Evolutionary conservation across 2,797 vertebrate genomes (phyloP).

Genomic region (Spheniscus humboldti): DNA sequence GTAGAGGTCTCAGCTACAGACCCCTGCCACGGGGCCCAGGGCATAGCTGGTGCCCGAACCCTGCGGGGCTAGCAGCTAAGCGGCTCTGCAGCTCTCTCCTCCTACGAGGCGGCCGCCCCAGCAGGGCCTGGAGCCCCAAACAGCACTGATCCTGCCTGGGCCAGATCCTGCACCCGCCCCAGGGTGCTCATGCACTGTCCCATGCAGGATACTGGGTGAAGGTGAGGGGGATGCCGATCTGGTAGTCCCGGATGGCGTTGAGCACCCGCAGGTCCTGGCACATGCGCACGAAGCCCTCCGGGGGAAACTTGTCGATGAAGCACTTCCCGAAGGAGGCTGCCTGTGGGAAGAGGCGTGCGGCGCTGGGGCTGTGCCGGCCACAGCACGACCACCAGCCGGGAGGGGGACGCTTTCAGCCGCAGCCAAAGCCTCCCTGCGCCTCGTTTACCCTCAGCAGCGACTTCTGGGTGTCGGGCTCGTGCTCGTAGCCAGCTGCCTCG

Average conservation of each 20-base stretch:
- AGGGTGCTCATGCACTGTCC: accelerated
- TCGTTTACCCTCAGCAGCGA: conserved; percentile 84
- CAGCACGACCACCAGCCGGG: accelerated
- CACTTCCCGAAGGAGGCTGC: conserved; percentile 96
- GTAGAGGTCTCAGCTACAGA: background rate
- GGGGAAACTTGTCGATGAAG: conserved; percentile 89
- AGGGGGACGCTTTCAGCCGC: background rate
- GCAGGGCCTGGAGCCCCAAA: background rate
- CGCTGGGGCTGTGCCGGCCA: background rate
- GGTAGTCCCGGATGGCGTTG: conserved; percentile 86
- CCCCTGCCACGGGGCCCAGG: too few species aligned
- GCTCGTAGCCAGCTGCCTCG: conserved; percentile 89
- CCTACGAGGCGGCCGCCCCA: background rate
- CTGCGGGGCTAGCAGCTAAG: too few species aligned
- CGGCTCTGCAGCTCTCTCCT: background rate
- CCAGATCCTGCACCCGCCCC: background rate
- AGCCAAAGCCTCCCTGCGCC: background rate
- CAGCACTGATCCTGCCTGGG: background rate
- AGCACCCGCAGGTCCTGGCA: conserved; percentile 91
- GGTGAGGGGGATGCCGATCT: conserved; percentile 90
- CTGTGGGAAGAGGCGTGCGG: conserved; percentile 34
- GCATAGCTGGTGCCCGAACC: background rate
- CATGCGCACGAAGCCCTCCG: conserved; percentile 84
- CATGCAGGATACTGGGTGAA: conserved; percentile 85
- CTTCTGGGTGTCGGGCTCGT: conserved; percentile 88